phyloP scores from a whole-genome alignment of 2,888 invertebrate genomes.

The Pristionchus mayeri region DNA sequence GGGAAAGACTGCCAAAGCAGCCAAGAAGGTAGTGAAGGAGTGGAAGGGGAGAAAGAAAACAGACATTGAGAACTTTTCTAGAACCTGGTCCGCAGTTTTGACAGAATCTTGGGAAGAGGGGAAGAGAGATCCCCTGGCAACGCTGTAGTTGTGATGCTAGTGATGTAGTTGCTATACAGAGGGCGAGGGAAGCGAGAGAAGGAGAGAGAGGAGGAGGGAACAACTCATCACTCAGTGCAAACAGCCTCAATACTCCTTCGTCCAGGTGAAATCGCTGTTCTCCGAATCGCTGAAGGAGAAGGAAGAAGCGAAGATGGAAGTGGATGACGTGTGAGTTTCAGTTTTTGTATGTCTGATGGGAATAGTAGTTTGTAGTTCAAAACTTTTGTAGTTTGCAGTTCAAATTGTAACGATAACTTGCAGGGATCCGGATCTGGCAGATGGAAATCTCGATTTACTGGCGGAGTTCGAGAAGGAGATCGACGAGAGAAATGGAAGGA shows the following conservation, averaged over 20 bases:
- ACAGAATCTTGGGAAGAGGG: not conserved
- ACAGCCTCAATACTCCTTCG: too few species aligned
- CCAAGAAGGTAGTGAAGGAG: conserved; percentile 1
- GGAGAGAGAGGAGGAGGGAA: not conserved
- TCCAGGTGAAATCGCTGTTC: too few species aligned
- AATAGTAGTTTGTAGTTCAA: too few species aligned
- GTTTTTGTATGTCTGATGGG: not conserved
- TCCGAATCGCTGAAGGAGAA: not conserved
- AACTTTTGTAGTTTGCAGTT: too few species aligned
- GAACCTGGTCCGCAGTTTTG: not conserved
- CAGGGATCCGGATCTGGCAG: not conserved
- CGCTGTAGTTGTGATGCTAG: not conserved
- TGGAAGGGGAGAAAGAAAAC: too few species aligned
- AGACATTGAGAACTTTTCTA: too few species aligned
- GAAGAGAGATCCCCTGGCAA: not conserved
- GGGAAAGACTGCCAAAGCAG: conserved; percentile 10
- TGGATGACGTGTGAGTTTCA: not conserved
- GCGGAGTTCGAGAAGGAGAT: not conserved
- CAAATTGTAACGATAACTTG: not conserved
- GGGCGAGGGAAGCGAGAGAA: not conserved
- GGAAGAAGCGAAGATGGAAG: not conserved
- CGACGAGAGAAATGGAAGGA: not conserved
- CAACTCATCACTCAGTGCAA: too few species aligned
- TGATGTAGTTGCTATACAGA: not conserved
- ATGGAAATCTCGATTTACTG: conserved; percentile 14